These are phyloP conservation scores for Onychomys torridus DNA, from an alignment of 2,797 vertebrate species.

Conservation along the genomic window DNA sequence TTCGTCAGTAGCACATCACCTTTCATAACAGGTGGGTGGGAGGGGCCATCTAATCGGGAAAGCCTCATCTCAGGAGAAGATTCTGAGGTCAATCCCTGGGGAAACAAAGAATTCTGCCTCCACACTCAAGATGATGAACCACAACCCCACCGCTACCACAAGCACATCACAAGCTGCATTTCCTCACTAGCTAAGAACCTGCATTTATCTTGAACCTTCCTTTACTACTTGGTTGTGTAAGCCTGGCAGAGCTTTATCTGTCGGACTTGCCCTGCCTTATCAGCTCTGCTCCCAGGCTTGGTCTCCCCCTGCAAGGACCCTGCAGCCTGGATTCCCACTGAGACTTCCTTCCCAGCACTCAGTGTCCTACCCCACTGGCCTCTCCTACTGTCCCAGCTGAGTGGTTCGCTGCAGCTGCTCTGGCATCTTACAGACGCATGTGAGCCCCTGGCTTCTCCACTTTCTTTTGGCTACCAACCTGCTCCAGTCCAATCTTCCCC, in stretches of 20 bases:
- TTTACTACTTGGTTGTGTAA: neutral
- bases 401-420: neutral
- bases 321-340: neutral
- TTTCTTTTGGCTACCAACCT: no score
- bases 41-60: no score
- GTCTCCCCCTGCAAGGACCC: neutral
- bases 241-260: neutral
- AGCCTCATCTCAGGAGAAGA: neutral
- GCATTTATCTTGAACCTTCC: neutral
- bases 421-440: neutral
- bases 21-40: fast-evolving
- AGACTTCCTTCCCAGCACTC: no score
- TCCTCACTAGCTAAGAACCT: neutral
- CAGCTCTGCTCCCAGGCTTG: neutral
- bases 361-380: no score
- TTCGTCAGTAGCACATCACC: neutral
- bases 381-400: neutral
- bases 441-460: neutral
- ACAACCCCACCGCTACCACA: neutral
- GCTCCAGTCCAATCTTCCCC: no score
- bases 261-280: neutral
- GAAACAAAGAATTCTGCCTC: neutral
- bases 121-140: neutral
- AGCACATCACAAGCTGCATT: neutral
- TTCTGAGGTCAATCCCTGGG: neutral